Base-by-base conservation (phyloP, 2,113 vertebrate species). In the Oreochromis spilurus region DNA sequence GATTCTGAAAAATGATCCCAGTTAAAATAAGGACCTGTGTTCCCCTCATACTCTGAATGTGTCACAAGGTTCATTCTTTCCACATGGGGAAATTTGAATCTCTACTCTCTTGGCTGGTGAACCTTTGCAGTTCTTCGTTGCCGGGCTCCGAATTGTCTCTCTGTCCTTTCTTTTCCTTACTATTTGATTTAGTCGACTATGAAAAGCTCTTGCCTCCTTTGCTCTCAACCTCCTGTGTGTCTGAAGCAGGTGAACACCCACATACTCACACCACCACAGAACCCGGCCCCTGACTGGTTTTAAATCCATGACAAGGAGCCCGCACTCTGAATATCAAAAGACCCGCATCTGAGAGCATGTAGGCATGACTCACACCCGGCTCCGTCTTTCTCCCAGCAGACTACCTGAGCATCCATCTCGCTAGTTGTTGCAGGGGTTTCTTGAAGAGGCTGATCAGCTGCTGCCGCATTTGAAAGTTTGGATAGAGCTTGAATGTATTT, bases 171-270 rank as follows among this genome's bases (percentile, higher is more conserved):
- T 83, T 45, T 87, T 79, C 67, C 62, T 82, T 54, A 13, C 85
- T 88, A 80, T 89, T 86, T 40, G 43, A 91, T 88, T 92, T 75
- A 40, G 79, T 88, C 87, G 62, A 83, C 80, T 89, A 83, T 91
- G 88, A 72, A 93, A 94, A 84, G 88, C 85, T 84, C 57, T 60
- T 78, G 77, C 78, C 90, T 84, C 17, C 38, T 89, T 86, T 85
- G 48, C 57, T 84, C 82, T 54, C 86, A 80, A 87, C 40, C 79
- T 75, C 82, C 36, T 90, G 81, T 82, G 83, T 84, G 83, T 91
- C 90, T 95, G 93, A 95, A 91, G 91, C 92, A 90, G 93, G 90
- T 93, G 93, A 95, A 94, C 93, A 93, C 93, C 92, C 94, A 93
- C 94, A 89, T 87, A 53, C 86, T 92, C 87, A 84, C 89, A 72